Evolutionary conservation across 2,888 invertebrate genomes (phyloP).

Genomic region (Heliothis peltigera): DNA sequence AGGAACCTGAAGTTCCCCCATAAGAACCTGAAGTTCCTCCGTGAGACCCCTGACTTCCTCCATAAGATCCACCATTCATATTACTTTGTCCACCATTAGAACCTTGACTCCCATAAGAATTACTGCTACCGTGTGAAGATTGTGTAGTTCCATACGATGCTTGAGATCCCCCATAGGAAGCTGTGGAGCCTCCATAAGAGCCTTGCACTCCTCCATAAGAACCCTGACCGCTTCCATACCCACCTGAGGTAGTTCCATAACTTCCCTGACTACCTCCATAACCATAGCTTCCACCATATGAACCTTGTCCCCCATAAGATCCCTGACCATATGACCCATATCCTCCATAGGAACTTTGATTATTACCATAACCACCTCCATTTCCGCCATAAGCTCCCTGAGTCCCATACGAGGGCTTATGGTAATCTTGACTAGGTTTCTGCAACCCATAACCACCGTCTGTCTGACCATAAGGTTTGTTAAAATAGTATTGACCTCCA

Average conservation of each 20-base stretch:
- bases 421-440: too few relatives aligned
- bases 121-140: constrained; percentile 30
- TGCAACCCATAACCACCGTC: constrained; percentile 44
- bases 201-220: constrained; percentile 45
- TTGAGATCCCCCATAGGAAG: constrained; percentile 33
- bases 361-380: constrained; percentile 13
- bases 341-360: constrained; percentile 35
- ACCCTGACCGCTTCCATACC: constrained; percentile 13
- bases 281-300: constrained; percentile 34
- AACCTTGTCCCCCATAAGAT: constrained; percentile 19
- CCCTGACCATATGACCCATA: constrained; percentile 23
- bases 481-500: constrained; percentile 30
- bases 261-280: constrained; percentile 24
- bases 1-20: constrained; percentile 30
- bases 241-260: constrained; percentile 2
- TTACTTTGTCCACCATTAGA: constrained; percentile 23
- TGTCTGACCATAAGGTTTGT: constrained; percentile 30
- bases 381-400: constrained; percentile 26
- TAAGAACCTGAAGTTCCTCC: constrained; percentile 27
- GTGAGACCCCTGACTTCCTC: constrained; percentile 29
- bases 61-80: constrained; percentile 30
- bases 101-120: constrained; percentile 18
- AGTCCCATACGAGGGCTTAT: constrained; percentile 27
- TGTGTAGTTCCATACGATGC: constrained; percentile 31
- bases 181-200: constrained; percentile 27